A percentile compares a stretch with the other conserved stretches of the same genome.
phyloP scores from a whole-genome alignment of 2,888 invertebrate genomes.

The Trichogramma dendrolimi region DNA sequence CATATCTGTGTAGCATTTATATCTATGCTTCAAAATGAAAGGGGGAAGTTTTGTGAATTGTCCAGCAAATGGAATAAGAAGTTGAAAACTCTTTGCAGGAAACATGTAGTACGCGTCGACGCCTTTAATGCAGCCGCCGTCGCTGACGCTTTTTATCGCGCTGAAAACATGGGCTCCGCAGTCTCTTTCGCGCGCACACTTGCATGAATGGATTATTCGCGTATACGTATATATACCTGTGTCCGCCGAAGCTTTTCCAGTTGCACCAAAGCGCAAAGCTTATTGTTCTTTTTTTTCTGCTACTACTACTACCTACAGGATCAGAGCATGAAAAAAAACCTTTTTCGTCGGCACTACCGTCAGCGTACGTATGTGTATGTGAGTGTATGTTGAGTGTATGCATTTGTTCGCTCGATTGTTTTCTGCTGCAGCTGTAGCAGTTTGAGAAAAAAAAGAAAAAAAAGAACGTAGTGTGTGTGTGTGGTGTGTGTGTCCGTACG shows the following conservation, averaged over 20 bases:
- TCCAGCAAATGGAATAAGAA: constrained; percentile 26
- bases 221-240: too few species aligned
- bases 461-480: constrained; percentile 7
- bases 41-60: constrained; percentile 18
- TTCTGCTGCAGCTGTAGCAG: background rate
- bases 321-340: constrained; percentile 7
- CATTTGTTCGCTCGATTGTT: constrained; percentile 15
- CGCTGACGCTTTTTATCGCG: constrained; percentile 11
- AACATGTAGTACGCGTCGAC: constrained; percentile 12
- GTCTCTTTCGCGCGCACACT: too few species aligned
- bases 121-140: background rate
- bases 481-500: background rate
- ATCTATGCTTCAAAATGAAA: background rate
- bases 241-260: too few species aligned
- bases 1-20: background rate
- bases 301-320: too few species aligned
- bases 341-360: constrained; percentile 16
- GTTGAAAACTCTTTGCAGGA: constrained; percentile 21
- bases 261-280: too few species aligned
- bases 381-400: too few species aligned
- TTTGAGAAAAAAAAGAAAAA: background rate
- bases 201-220: too few species aligned
- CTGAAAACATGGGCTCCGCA: background rate
- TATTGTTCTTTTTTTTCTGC: too few species aligned
- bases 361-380: too few species aligned